Base-by-base conservation (phyloP, 2,888 invertebrate species). In the Drosophila melanosoma region DNA sequence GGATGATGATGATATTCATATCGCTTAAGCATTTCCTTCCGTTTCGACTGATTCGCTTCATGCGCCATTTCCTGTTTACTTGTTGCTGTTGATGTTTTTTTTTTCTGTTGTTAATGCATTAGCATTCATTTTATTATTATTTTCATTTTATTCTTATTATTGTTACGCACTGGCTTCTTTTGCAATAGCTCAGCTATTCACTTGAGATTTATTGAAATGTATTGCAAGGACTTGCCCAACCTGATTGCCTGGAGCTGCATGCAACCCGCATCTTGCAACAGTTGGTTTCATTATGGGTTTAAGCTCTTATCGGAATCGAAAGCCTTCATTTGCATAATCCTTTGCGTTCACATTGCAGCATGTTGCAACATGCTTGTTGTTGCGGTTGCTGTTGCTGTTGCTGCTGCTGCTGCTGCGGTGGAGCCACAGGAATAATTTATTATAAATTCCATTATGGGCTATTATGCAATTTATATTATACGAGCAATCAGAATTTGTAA, bases 1-100 rank as follows among this genome's bases (percentile, higher is more conserved):
- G 70, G 61, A 64, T 71, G 26, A 61, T 80, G 71, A 72, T 71
- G 71, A 79, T 76, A 79, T 88, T 81, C 74, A 77, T 70, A 79
- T 79, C 69, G 87, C 69, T 83, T 73, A 89, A 79, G 87, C 77
- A 77, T 76, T 87, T 85, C 85, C 87, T 87, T 89, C 85, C 87
- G 79, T 74, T 85, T 68, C 64, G 67, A 65, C 71, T 74, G 87
- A 89, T 76, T 76, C 65, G 72, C 58, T 76, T 79, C 54, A 79
- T 76, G 69, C 69, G 68, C 82, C 69, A 73, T 81, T 83, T 83
- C 87, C 83, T 61, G 76, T 82, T 79, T 69, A 74, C 61, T 69
- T 42, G 64, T 66, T 63, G 26, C 48, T 29, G 11, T 36, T 54
- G 8, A 17, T 53, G 53, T 26, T 26, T 1, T 12, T 49, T 29